phyloP scores from a whole-genome alignment of 1,140 invertebrate genomes.

The Daktulosphaira vitifoliae region DNA sequence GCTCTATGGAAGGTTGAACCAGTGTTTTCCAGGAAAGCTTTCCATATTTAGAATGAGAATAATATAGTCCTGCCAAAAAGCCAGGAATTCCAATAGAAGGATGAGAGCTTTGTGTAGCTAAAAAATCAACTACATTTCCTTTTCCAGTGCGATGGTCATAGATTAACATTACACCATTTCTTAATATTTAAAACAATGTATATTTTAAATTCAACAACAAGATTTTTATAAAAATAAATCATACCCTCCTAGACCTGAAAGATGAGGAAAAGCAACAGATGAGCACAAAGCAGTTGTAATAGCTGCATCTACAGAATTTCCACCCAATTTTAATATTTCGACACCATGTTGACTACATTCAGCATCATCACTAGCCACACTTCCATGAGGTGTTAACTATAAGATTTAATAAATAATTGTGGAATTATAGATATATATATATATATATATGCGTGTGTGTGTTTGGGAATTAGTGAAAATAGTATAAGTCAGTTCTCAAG shows the following conservation, averaged over 20 bases:
- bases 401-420: conserved; percentile 34
- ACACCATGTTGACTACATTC: conserved; percentile 64
- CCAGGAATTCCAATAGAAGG: conserved; percentile 48
- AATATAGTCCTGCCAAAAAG: conserved; percentile 50
- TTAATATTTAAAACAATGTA: no score
- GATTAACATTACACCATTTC: conserved; percentile 63
- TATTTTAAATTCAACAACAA: no score
- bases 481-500: no score
- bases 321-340: conserved; percentile 54
- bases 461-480: no score
- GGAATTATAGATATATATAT: no score
- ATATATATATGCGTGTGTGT: no score
- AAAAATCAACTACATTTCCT: conserved; percentile 52
- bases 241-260: conserved; percentile 61
- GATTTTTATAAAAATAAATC: background rate
- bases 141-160: conserved; percentile 54
- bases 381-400: conserved; percentile 61
- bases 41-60: conserved; percentile 52
- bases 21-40: conserved; percentile 56
- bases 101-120: conserved; percentile 37
- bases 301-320: conserved; percentile 61
- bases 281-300: conserved; percentile 59
- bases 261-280: conserved; percentile 56
- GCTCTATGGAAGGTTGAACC: conserved; percentile 53
- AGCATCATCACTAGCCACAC: conserved; percentile 60